Conservation (phyloP, 1,140 invertebrate genomes). For the Calliphora vicina region DNA sequence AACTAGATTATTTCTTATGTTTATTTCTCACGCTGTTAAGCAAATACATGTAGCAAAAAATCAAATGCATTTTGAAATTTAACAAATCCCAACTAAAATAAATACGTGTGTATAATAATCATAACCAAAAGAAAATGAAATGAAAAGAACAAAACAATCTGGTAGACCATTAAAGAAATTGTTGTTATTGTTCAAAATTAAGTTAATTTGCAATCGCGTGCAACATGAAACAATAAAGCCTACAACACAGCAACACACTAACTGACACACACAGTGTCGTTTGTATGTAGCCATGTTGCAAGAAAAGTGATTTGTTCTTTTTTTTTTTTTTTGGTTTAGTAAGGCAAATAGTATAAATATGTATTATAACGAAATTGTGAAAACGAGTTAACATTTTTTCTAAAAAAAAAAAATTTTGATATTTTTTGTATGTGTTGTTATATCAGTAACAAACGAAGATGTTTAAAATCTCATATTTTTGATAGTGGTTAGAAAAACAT, state of each 20-base stretch:
- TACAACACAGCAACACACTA: background rate
- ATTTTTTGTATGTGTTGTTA: background rate
- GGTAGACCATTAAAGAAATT: conserved; percentile 17
- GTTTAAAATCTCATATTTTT: background rate
- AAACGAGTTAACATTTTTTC: background rate
- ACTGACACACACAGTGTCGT: background rate
- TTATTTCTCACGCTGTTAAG: conserved; percentile 17
- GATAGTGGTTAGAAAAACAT: background rate
- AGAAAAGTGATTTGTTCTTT: background rate
- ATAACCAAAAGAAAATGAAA: background rate
- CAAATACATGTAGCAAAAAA: background rate
- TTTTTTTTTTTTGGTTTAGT: background rate
- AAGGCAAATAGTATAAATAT: no score
- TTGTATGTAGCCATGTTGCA: background rate
- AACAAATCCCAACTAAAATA: conserved; percentile 10
- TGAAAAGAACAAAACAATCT: background rate
- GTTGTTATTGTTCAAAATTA: conserved; percentile 36
- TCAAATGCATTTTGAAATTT: background rate
- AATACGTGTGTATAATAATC: background rate
- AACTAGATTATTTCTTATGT: conserved; percentile 23
- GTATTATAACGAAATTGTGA: no score
- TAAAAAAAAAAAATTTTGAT: background rate
- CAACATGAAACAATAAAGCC: conserved; percentile 36
- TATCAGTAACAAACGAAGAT: background rate
- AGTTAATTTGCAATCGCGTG: conserved; percentile 43